Evolutionary conservation across 92 coral and sea anemone genomes (phyloP).

Genomic region (Umimayanthus kanabou): DNA sequence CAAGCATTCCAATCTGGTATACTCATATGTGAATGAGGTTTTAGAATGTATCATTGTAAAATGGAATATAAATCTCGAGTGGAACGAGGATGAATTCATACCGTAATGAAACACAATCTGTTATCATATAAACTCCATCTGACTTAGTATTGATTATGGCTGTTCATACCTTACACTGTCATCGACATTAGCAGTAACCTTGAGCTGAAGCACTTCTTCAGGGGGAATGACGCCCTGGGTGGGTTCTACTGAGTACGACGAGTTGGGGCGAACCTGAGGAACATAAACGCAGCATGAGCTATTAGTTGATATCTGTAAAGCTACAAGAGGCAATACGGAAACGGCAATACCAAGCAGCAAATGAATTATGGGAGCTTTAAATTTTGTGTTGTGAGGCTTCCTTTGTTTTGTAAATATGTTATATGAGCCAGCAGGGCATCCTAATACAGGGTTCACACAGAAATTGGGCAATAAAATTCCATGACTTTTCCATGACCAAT

Average conservation of each 20-base stretch:
- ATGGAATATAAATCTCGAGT: no score
- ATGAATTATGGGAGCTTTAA: background rate
- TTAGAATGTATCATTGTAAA: no score
- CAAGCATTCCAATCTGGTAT: no score
- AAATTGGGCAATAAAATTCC: no score
- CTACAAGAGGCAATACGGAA: background rate
- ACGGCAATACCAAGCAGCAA: no score
- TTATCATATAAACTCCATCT: background rate
- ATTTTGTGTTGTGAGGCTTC: background rate
- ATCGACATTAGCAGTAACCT: conserved; percentile 89
- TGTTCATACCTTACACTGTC: conserved; percentile 86
- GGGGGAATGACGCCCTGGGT: conserved; percentile 82
- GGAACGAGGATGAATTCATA: background rate
- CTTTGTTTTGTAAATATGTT: no score
- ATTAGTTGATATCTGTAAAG: background rate
- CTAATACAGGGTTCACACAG: background rate
- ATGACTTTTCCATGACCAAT: no score
- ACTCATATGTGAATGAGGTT: no score
- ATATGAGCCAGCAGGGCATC: background rate
- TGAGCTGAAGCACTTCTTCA: conserved; percentile 82
- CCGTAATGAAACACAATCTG: no score
- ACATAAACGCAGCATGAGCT: background rate
- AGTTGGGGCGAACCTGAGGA: conserved; percentile 86
- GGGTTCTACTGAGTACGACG: conserved; percentile 88
- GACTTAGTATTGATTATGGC: background rate